Evolutionary conservation across 2,113 vertebrate genomes (phyloP), one percentile per base, ranked within the genome.

Genomic region (pig (Sus scrofa)): DNA sequence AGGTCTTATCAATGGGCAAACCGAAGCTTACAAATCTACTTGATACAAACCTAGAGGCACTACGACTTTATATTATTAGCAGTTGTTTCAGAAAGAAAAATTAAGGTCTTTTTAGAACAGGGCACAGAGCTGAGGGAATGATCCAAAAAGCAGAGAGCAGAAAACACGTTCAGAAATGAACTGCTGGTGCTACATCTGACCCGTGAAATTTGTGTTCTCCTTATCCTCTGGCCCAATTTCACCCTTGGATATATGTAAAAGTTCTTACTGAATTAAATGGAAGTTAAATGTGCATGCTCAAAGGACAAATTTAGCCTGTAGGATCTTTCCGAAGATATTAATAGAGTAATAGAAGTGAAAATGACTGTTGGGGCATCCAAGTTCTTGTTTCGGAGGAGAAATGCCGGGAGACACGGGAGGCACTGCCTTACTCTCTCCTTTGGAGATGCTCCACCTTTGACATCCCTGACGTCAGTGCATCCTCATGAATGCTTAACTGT

Each of bases 231-330:
- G 90, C 73, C 32, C 65, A 37, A 70, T 94, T 62, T 88, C 37
- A 86, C 67, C 73, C 60, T 85, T 63, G 71, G 81, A 85, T 96
- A 65, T 52, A 73, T 22, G 54, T 37, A 86, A 85, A 73, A 3
- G 24, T 56, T 89, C 74, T 93, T 71, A 13, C 18, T 65, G 79
- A 95, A 71, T 86, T 91, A 95, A 86, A 50, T 81, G 39, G 15
- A 68, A 89, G 77, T 85, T 68, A 91, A 74, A 44, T 67, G 94
- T 84, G 74, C 34, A 22, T n/a, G 19, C 71, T 78, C 13, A 77
- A 85, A 97, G 92, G 89, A 79, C 81, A 92, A 27, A 91, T 86
- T 58, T 96, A 95, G 63, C 24, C 86, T 65, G 56, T 15, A 62
- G 22, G 77, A 74, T 26, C 70, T 22, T 54, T 89, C 77, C 60